Conservation (phyloP, 1,140 invertebrate genomes). For the Drosophila obscura region DNA sequence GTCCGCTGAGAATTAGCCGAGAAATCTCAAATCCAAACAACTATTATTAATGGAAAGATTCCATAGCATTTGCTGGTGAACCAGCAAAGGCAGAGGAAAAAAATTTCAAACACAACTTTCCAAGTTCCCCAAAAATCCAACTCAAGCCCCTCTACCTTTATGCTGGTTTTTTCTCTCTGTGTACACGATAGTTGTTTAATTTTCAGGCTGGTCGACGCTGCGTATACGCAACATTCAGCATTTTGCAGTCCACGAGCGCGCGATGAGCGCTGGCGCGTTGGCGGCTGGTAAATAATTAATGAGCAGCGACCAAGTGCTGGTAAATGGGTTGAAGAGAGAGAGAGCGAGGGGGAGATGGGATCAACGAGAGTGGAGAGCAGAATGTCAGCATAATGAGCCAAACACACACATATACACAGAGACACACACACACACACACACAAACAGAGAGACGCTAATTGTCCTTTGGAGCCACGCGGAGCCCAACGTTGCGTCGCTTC, state of each 20-base stretch:
- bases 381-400: conserved; percentile 70
- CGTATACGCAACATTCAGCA: conserved; percentile 68
- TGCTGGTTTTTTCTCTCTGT: conserved; percentile 10
- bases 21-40: too few species aligned
- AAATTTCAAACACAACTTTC: too few species aligned
- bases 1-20: too few species aligned
- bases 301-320: conserved; percentile 59
- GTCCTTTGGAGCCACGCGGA: conserved; percentile 28
- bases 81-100: too few species aligned
- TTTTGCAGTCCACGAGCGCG: conserved; percentile 38
- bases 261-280: conserved; percentile 24
- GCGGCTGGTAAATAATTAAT: conserved; percentile 77
- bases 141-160: too few species aligned
- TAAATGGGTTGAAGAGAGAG: conserved; percentile 16
- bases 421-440: conserved; percentile 16
- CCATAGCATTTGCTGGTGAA: too few species aligned
- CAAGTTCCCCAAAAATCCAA: too few species aligned
- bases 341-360: conserved; percentile 2
- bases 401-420: conserved; percentile 13
- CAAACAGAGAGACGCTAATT: conserved; percentile 52
- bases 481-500: neutral
- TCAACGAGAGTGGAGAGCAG: neutral
- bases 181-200: conserved; percentile 53
- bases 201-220: conserved; percentile 58
- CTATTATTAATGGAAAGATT: too few species aligned